These are phyloP conservation scores for Cyprinodon variegatus DNA, from an alignment of 2,113 vertebrate genomes.

Conservation along the genomic window DNA sequence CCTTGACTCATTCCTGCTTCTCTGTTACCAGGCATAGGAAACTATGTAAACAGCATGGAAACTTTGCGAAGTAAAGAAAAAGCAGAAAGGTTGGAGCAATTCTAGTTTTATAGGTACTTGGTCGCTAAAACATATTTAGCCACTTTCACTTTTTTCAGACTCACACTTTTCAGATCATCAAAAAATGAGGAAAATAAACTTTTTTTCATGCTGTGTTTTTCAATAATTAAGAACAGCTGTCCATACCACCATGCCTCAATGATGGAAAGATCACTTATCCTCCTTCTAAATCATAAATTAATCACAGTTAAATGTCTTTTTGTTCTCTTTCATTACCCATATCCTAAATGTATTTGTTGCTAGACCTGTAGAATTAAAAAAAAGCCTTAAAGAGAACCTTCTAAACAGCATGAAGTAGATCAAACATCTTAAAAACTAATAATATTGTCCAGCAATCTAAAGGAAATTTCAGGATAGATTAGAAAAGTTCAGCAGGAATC, in stretches of 20 bases:
- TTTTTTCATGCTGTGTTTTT: background rate
- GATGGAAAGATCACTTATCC: background rate
- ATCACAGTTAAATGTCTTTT: background rate
- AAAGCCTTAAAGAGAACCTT: background rate
- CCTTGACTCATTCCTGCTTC: slow-evolving; percentile 20
- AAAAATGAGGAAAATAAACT: background rate
- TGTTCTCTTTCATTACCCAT: background rate
- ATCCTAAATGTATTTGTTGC: background rate
- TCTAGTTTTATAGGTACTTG: background rate
- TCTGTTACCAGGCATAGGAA: slow-evolving; percentile 53
- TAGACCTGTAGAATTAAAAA: background rate
- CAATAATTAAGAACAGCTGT: background rate
- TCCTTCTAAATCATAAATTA: background rate
- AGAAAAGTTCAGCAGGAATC: background rate
- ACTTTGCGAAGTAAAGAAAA: slow-evolving; percentile 9
- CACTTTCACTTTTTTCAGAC: background rate
- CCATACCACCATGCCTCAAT: background rate
- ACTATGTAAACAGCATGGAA: slow-evolving; percentile 33
- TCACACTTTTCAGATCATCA: background rate
- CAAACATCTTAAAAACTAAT: background rate
- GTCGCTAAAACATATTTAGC: background rate
- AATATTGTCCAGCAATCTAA: background rate
- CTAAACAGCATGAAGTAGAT: background rate
- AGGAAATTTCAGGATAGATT: background rate
- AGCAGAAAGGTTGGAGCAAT: background rate